Evolutionary conservation across 2,888 invertebrate species (phyloP), one percentile per base, ranked within the genome.

Genomic region (Perdita meconis): DNA sequence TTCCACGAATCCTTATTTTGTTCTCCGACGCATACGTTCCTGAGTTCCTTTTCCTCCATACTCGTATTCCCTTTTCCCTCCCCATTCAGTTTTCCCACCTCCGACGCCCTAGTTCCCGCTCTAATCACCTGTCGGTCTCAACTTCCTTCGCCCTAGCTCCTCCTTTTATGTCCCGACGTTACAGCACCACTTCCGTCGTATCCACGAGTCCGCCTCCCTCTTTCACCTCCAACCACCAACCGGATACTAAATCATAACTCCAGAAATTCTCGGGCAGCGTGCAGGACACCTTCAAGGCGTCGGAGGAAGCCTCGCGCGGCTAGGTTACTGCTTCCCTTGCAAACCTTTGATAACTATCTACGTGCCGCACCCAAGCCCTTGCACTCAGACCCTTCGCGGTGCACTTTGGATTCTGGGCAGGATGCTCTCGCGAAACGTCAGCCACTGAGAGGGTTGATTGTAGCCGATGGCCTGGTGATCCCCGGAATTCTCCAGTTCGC

Each of bases 241-340:
- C 82, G 82, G 86, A 87, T 86, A 86, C 87, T 91, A 91, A 90
- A 91, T 91, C 90, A 91, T 89, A 91, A 91, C 90, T 91, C 89
- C 89, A 90, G 90, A 90, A 90, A 91, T 90, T 90, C 88, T 86
- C 88, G 87, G 87, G 88, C 85, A 80, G 78, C 84, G 80, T 85
- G 74, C 80, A 85, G 85, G 87, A 86, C 88, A 88, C 86, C 88
- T 88, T 88, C 86, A 89, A 89, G 88, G 90, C 87, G 88, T 89
- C 84, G 71, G 80, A 84, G 87, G 86, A 87, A 89, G 89, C 84
- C 89, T 86, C 70, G 72, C 55, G 47, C 68, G 65, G 22, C 19
- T 47, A 77, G 81, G 71, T 83, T 82, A 82, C 67, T 72, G 85
- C 84, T 85, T 82, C 78, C 88, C 87, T 86, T 86, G 87, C 87